Conservation (phyloP, 2,888 invertebrate species). For the Leptinotarsa rubiginosa region DNA sequence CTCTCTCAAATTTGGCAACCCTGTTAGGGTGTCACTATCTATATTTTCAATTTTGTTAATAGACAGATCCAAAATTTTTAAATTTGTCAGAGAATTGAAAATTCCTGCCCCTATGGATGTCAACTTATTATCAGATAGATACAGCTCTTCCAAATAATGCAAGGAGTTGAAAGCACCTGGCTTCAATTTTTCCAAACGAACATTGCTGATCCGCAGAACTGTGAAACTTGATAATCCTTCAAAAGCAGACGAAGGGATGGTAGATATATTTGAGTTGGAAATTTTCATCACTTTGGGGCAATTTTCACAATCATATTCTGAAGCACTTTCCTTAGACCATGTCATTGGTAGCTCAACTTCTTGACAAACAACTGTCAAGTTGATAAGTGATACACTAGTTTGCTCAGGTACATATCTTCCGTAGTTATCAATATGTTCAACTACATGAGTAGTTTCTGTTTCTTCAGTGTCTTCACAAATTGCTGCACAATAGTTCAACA, state of each 20-base stretch:
- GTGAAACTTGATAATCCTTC: neutral
- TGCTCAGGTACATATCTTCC: neutral
- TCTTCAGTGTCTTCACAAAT: neutral
- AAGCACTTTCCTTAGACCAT: neutral
- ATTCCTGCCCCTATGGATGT: slow-evolving; percentile 18
- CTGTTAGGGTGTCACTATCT: slow-evolving; percentile 12
- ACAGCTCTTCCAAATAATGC: slow-evolving; percentile 20
- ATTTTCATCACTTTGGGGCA: neutral
- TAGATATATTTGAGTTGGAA: neutral
- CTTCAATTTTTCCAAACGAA: neutral
- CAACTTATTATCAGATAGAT: slow-evolving; percentile 29
- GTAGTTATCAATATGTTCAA: neutral
- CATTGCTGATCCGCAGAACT: neutral
- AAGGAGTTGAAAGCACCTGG: slow-evolving; percentile 28
- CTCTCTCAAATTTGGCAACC: neutral
- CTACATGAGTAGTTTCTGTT: neutral
- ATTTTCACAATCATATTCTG: neutral
- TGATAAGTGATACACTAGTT: neutral
- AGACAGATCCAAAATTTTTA: slow-evolving; percentile 24
- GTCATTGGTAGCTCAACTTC: neutral
- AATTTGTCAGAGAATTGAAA: slow-evolving; percentile 26
- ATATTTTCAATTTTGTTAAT: slow-evolving; percentile 23
- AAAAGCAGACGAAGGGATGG: neutral
- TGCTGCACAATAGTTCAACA: neutral
- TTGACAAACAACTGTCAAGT: neutral